These are phyloP conservation scores for Pangasianodon gigas DNA, from an alignment of 2,113 vertebrate species.

Conservation along the genomic window DNA sequence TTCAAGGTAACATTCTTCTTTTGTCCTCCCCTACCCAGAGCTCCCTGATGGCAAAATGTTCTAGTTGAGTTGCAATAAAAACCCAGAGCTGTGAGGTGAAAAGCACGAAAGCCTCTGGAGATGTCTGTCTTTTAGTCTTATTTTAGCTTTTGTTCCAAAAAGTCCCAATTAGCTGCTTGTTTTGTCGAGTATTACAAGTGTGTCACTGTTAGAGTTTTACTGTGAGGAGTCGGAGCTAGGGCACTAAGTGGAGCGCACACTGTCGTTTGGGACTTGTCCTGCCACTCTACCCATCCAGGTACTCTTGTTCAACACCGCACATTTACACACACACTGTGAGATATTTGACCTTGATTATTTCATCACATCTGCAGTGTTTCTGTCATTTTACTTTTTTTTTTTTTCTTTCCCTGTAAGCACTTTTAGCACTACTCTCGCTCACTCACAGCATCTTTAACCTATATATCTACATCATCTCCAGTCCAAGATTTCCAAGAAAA, in stretches of 20 bases:
- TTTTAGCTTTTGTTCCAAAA: slow-evolving; percentile 7
- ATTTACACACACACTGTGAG: background rate
- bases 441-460: background rate
- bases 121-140: slow-evolving; percentile 23
- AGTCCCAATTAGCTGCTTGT: slow-evolving; percentile 2
- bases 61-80: slow-evolving; percentile 2
- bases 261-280: slow-evolving; percentile 1
- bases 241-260: slow-evolving; percentile 8
- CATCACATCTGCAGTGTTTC: slow-evolving; percentile 24
- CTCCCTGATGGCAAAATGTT: background rate
- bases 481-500: background rate
- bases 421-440: background rate
- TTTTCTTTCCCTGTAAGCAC: background rate
- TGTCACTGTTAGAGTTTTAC: slow-evolving; percentile 5
- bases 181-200: background rate
- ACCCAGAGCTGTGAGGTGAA: background rate
- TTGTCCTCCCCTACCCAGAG: background rate
- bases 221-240: background rate
- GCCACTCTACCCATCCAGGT: background rate
- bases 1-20: background rate
- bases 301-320: background rate
- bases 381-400: background rate
- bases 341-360: slow-evolving; percentile 39
- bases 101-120: background rate
- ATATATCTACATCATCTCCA: background rate